Base-by-base conservation (phyloP, 2,888 invertebrate genomes). In the Hetaerina titia region DNA sequence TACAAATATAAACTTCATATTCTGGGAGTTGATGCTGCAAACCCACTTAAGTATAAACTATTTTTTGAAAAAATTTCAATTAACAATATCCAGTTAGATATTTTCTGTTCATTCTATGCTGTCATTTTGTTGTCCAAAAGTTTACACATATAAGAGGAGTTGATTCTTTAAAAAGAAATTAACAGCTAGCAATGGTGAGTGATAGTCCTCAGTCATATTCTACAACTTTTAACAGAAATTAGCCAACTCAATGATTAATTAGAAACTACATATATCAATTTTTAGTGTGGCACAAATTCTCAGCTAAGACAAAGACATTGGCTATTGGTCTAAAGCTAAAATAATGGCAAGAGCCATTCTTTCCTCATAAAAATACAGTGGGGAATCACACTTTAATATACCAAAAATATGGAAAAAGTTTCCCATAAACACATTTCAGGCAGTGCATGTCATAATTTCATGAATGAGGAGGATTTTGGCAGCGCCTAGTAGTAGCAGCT, bases 371-470 rank as follows among this genome's bases (percentile, higher is more conserved):
- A 81, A 81, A 81, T 81, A 31, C 31, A 31, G 8, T 81, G 31
- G 13, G 15, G 81, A 1, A 81, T 81, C 81, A 31, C 22, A 31
- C 31, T 81, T 81, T 81, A 81, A 25, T 13, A n/a, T 81, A 81
- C 81, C 25, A 81, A 81, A 69, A 31, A 81, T 81, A 81, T 81
- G 19, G 31, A 81, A 81, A 81, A 31, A 81, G 81, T 31, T 81
- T 81, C 31, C 31, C 81, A 81, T 22, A 31, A 31, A 81, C 31
- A 5, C 81, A 31, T 81, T 2, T 22, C 5, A 31, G 81, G 81
- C 81, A 81, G 81, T 81, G 81, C 81, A 81, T 31, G 81, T 22
- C 31, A 31, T 81, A 31, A 31, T 81, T 31, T 81, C 81, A 81
- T 22, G 13, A 31, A 15, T 81, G 31, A 81, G 31, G 31, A 31